A percentile compares a stretch with the other conserved stretches of the same genome.
These are phyloP conservation scores for Thaumetopoea pityocampa DNA, from an alignment of 1,140 invertebrate genomes.

Conservation along the genomic window DNA sequence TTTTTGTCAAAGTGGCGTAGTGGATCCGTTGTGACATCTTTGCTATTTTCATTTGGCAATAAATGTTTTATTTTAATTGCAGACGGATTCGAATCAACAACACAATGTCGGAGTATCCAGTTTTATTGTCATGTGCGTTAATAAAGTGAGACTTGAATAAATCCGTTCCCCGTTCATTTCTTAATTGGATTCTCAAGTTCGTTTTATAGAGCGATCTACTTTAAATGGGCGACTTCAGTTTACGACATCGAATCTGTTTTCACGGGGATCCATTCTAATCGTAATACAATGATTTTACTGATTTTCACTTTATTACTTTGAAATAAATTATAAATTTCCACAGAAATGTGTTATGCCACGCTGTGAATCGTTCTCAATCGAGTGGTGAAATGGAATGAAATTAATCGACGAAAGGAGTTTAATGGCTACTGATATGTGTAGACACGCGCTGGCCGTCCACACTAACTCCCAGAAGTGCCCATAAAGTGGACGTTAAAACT, in stretches of 20 bases:
- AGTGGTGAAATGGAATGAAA: constrained; percentile 31
- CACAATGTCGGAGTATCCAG: constrained; percentile 25
- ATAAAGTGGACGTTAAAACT: constrained; percentile 71
- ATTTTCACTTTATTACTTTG: constrained; percentile 9
- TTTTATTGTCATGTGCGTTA: constrained; percentile 41
- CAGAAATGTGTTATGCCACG: constrained; percentile 25
- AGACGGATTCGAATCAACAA: constrained; percentile 22
- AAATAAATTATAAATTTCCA: too few relatives aligned
- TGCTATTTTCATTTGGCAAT: constrained; percentile 5
- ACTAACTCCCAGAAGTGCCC: constrained; percentile 55
- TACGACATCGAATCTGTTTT: constrained; percentile 58
- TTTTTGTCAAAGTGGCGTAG: neutral
- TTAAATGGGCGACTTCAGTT: constrained; percentile 46
- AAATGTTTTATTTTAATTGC: constrained; percentile 24
- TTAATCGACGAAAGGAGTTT: constrained; percentile 45
- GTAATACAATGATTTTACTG: constrained; percentile 17
- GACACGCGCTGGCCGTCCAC: constrained; percentile 50
- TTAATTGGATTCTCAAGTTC: constrained; percentile 69
- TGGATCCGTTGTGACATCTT: neutral
- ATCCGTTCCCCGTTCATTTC: constrained; percentile 58
- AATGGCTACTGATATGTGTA: constrained; percentile 54
- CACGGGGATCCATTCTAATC: constrained; percentile 26
- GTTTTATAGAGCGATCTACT: constrained; percentile 59
- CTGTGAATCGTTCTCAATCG: constrained; percentile 26
- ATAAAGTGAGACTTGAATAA: constrained; percentile 54